These are phyloP conservation scores for Spondyliosoma cantharus DNA, from an alignment of 2,797 vertebrate species.

Conservation along the genomic window DNA sequence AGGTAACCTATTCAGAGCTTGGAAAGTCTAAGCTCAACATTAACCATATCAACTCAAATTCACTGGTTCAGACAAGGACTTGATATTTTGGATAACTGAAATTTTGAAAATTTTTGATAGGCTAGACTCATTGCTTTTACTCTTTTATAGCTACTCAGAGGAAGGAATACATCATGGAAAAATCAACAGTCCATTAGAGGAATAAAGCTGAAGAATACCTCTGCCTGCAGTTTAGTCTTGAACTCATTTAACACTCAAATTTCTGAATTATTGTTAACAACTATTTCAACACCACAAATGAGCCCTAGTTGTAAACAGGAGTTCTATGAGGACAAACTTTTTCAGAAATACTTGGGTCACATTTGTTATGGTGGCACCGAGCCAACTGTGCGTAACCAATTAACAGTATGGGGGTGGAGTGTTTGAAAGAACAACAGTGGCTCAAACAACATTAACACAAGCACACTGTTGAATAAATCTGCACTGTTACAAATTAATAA, in stretches of 20 bases:
- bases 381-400: conserved; percentile 29
- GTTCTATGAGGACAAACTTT: conserved; percentile 1
- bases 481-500: background rate
- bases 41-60: conserved; percentile 12
- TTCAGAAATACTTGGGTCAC: conserved; percentile 8
- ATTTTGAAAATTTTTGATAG: background rate
- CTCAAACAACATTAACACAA: conserved; percentile 24
- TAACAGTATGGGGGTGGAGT: conserved; percentile 28
- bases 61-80: background rate
- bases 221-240: too few species aligned
- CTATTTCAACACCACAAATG: background rate
- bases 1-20: background rate
- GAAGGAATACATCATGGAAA: background rate
- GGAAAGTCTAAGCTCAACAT: conserved; percentile 5
- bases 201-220: background rate
- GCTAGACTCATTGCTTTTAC: background rate
- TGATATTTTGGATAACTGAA: background rate
- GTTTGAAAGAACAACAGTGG: conserved; percentile 21
- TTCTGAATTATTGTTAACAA: background rate
- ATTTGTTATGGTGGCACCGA: conserved; percentile 9
- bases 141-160: background rate
- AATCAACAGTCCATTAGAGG: background rate
- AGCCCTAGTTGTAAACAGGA: background rate
- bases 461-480: background rate
- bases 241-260: background rate